Percentiles rank a stretch among this genome's conserved stretches.
Evolutionary conservation across 2,113 vertebrate genomes (phyloP).

Genomic region (Fulica atra): DNA sequence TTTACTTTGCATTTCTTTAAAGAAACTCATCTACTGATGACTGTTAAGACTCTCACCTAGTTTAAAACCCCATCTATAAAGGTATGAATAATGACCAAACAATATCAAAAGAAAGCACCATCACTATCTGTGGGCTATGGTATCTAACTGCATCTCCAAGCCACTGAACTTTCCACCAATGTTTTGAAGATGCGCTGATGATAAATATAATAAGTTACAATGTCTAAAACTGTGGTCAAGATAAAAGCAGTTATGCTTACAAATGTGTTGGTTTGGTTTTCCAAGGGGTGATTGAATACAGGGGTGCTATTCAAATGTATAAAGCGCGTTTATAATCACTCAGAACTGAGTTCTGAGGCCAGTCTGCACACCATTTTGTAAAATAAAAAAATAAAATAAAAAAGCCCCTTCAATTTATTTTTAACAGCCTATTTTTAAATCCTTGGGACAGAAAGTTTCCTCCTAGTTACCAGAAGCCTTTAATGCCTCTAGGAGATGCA

Average conservation of each 20-base stretch:
- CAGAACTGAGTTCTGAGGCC: background rate
- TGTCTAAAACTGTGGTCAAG: background rate
- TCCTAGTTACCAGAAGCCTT: background rate
- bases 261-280: background rate
- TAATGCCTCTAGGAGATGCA: background rate
- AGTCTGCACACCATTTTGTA: background rate
- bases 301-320: background rate
- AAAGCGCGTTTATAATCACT: background rate
- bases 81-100: background rate
- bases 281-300: background rate
- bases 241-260: background rate
- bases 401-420: background rate
- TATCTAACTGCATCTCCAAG: background rate
- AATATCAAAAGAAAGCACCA: background rate
- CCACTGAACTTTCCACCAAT: background rate
- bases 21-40: background rate
- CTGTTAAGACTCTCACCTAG: background rate
- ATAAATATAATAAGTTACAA: background rate
- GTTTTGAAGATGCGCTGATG: background rate
- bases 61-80: background rate
- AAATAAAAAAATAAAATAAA: background rate
- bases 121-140: slow-evolving; percentile 22
- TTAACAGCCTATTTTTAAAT: background rate
- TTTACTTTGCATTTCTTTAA: background rate
- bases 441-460: background rate